These are phyloP conservation scores for Ennomos erosarius DNA, from an alignment of 2,888 invertebrate species.

Conservation along the genomic window DNA sequence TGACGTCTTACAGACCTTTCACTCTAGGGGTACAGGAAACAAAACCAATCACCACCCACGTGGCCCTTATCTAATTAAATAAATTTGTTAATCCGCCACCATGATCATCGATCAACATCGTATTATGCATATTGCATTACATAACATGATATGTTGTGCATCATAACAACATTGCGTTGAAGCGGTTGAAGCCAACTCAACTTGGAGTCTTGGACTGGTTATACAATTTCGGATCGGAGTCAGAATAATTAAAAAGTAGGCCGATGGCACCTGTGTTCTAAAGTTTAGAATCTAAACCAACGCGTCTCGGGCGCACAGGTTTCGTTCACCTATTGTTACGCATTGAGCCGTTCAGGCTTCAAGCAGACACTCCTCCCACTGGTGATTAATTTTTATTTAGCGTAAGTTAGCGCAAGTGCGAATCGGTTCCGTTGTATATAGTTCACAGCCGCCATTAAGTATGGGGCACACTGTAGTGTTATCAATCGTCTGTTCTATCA, in stretches of 20 bases:
- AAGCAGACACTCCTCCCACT: too few relatives aligned
- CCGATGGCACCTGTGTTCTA: constrained; percentile 11
- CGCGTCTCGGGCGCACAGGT: too few relatives aligned
- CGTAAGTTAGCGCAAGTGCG: too few relatives aligned
- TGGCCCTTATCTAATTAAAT: constrained; percentile 16
- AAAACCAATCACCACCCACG: constrained; percentile 9
- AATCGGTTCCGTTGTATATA: too few relatives aligned
- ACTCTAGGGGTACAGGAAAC: background rate
- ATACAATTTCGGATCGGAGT: constrained; percentile 42
- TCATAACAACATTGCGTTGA: constrained; percentile 31
- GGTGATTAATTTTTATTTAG: too few relatives aligned
- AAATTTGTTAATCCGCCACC: constrained; percentile 7
- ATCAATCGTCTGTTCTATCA: too few relatives aligned
- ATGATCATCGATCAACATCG: constrained; percentile 34
- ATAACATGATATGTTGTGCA: constrained; percentile 14
- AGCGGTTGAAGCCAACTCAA: constrained; percentile 24
- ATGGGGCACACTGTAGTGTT: too few relatives aligned
- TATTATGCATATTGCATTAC: constrained; percentile 13
- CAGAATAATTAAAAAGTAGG: constrained; percentile 45
- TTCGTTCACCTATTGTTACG: too few relatives aligned
- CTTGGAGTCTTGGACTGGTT: constrained; percentile 40
- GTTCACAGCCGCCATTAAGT: too few relatives aligned
- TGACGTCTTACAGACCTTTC: too few relatives aligned
- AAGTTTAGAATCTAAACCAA: too few relatives aligned
- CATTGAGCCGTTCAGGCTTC: too few relatives aligned